A percentile compares a stretch with the other conserved stretches of the same genome.
phyloP scores from a whole-genome alignment of 2,888 invertebrate genomes.

The Pristionchus fissidentatus region DNA sequence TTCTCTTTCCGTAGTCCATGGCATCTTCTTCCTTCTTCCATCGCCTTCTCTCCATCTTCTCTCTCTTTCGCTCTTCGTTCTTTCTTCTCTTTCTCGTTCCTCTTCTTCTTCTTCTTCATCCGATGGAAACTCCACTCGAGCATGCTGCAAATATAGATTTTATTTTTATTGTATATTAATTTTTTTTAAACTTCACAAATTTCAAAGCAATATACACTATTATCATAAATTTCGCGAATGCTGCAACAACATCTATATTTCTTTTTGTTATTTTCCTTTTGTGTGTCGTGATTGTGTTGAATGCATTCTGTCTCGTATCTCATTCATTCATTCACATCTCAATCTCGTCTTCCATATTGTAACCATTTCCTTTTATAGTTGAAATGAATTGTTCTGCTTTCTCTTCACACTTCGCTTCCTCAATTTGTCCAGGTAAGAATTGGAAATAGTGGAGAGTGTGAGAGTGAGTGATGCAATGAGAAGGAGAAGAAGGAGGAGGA shows the following conservation, averaged over 20 bases:
- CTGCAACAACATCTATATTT: neutral
- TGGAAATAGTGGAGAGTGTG: neutral
- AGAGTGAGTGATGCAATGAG: too few species aligned
- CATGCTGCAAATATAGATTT: neutral
- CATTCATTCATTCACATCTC: neutral
- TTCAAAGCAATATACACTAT: slow-evolving; percentile 38
- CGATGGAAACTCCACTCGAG: slow-evolving; percentile 10
- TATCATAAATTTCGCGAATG: neutral
- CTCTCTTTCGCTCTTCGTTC: slow-evolving; percentile 42
- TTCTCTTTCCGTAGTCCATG: neutral
- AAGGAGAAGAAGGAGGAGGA: neutral
- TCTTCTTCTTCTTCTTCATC: slow-evolving; percentile 52
- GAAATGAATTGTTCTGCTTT: too few species aligned
- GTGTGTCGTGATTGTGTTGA: neutral
- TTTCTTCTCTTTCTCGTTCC: neutral
- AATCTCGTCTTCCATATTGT: neutral
- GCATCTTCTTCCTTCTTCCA: slow-evolving; percentile 18
- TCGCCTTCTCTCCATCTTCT: slow-evolving; percentile 49
- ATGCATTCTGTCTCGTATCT: neutral
- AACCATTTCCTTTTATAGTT: too few species aligned
- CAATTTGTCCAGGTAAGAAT: neutral
- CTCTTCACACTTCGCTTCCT: neutral
- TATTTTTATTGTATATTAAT: too few species aligned
- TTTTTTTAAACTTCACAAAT: slow-evolving; percentile 34
- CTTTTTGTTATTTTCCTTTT: neutral